Conservation (phyloP, 2,113 vertebrate genomes). For the human (Homo sapiens) region GRCh38 chr3:157052501-157053000, state of each 20-base stretch:
- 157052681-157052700: not conserved
- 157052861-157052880: not conserved
- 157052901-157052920: not conserved
- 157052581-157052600: not conserved
- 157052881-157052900: conserved; percentile 30
- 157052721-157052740: not conserved
- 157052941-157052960: not conserved
- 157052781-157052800: not conserved
- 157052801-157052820: not conserved
- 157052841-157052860: conserved; percentile 28
- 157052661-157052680: not conserved
- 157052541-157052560: not conserved
- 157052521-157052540: not conserved
- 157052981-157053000: not conserved
- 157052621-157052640: not conserved
- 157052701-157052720: not conserved
- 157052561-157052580: not conserved
- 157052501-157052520: not conserved
- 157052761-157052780: not conserved
- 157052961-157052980: not conserved
- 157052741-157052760: conserved; percentile 18
- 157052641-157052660: not conserved
- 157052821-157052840: conserved; percentile 33
- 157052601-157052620: not conserved
- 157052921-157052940: conserved; percentile 13